Conservation (phyloP, 2,113 vertebrate genomes). For the Alexandromys fortis region DNA sequence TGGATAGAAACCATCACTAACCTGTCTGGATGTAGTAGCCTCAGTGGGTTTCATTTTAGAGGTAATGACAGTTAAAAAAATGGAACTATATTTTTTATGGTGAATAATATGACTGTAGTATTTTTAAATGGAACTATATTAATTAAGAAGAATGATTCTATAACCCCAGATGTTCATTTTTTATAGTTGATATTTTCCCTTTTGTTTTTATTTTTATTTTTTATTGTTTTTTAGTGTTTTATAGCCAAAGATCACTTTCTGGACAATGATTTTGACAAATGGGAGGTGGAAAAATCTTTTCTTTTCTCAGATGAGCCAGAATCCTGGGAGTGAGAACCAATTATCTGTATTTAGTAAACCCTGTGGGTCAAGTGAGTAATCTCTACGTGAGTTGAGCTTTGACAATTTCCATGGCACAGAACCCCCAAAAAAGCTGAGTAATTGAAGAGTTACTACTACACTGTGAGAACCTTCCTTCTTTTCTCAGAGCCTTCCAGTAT, state of each 20-base stretch:
- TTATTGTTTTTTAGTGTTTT: neutral
- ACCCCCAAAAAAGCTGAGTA: neutral
- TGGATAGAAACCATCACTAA: neutral
- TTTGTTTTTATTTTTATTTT: neutral
- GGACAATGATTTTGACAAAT: neutral
- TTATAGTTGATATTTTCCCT: neutral
- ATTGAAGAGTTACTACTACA: neutral
- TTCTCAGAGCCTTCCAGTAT: neutral
- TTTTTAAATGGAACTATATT: neutral
- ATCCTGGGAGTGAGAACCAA: neutral
- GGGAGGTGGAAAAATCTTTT: neutral
- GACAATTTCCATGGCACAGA: neutral
- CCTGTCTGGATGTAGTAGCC: neutral
- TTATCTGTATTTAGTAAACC: constrained; percentile 6
- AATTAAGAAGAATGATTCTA: neutral
- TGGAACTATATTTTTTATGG: neutral
- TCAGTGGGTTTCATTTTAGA: neutral
- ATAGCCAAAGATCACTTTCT: neutral
- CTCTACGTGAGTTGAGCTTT: constrained; percentile 21
- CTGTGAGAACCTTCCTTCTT: neutral
- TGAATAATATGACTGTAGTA: no score
- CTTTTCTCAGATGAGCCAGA: constrained; percentile 19
- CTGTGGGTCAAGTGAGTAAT: neutral
- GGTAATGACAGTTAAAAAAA: neutral
- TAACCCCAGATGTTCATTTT: neutral